Base-by-base conservation (phyloP, 2,888 invertebrate species). In the Campoplex capitator region DNA sequence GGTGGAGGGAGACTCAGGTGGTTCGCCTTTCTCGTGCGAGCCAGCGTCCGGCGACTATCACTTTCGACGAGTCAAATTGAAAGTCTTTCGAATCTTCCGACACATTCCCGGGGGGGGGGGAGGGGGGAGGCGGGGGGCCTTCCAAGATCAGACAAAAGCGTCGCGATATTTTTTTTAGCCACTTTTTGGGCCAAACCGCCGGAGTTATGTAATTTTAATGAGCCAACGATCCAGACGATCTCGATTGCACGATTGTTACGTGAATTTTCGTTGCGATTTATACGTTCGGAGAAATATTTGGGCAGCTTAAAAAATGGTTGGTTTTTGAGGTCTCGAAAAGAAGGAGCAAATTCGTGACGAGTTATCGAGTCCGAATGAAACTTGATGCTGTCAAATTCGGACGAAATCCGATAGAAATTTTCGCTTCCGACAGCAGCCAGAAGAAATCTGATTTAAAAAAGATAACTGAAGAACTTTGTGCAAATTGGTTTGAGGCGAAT, bases 61-160 rank as follows among this genome's bases (percentile, higher is more conserved):
- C 94, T 94, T 94, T 94, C 94, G 92, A 93, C 92, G 92, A 87
- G 91, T 91, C 91, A 92, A 92, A 93, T 93, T 92, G 94, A 94
- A 94, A 94, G 94, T 93, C 84, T 93, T 83, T 92, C 89, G 91
- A 91, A 91, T 89, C 89, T 90, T 86, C 86, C 76, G 70, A 51
- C 38, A 23, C 48, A 18, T 1, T 4, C 23, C 23, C 54, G 48
- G 32, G n/a, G 23, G 23, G 23, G 23, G 23, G 23, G 23, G 23
- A 23, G 23, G 23, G 23, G 23, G 23, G 23, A 23, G 23, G n/a
- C n/a, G 23, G 23, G 23, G 38, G 38, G 38, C 23, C 67, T 45
- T 42, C 58, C n/a, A 28, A 42, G 35, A 62, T 51, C 67, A 2
- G 67, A 62, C 16, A 62, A 38, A 67, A 51, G 51, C 23, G 48